A percentile compares a stretch with the other conserved stretches of the same genome.
These are phyloP conservation scores for Ptychoptera albimana DNA, from an alignment of 2,888 invertebrate genomes.

Conservation along the genomic window DNA sequence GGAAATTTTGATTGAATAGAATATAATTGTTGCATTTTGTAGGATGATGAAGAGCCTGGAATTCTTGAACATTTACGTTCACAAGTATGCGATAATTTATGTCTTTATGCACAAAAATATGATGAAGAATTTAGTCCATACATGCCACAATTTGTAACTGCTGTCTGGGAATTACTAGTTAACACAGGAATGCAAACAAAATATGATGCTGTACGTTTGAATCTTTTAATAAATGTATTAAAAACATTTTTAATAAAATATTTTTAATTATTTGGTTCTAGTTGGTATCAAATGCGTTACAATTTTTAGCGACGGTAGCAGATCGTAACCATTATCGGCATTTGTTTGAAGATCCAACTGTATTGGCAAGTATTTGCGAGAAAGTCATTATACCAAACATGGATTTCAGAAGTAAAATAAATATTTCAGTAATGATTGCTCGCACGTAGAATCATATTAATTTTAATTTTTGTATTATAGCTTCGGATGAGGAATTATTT, in stretches of 20 bases:
- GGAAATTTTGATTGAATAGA: not conserved
- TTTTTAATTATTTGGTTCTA: conserved; percentile 32
- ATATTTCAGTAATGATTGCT: conserved; percentile 3
- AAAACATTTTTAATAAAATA: too few relatives aligned
- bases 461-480: conserved; percentile 26
- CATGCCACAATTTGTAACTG: conserved; percentile 83
- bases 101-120: conserved; percentile 92
- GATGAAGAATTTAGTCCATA: conserved; percentile 91
- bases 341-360: conserved; percentile 76
- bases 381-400: conserved; percentile 98
- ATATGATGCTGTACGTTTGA: conserved; percentile 66
- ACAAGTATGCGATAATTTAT: conserved; percentile 91
- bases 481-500: conserved; percentile 89
- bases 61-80: conserved; percentile 81
- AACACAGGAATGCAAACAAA: conserved; percentile 71
- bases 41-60: conserved; percentile 76
- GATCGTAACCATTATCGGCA: conserved; percentile 75
- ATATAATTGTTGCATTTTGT: conserved; percentile 10
- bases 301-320: conserved; percentile 88
- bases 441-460: too few relatives aligned
- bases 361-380: conserved; percentile 83
- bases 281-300: conserved; percentile 91
- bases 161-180: conserved; percentile 82
- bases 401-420: conserved; percentile 67
- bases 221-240: too few relatives aligned